These are phyloP conservation scores for Himantopus leucocephalus DNA, from an alignment of 2,113 vertebrate species.

Conservation along the genomic window DNA sequence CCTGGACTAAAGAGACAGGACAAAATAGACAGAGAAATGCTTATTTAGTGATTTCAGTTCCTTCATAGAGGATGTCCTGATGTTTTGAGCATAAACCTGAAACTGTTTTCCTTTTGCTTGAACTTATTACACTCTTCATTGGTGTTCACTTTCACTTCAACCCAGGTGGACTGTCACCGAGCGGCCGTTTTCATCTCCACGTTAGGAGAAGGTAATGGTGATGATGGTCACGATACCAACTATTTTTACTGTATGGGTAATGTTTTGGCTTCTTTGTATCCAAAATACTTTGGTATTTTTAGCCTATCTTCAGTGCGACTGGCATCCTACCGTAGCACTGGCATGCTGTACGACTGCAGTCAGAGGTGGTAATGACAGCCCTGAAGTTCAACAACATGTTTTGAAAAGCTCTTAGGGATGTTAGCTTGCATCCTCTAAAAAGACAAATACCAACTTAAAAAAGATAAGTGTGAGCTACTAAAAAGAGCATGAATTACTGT, in stretches of 20 bases:
- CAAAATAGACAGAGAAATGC: not conserved
- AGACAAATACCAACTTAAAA: not conserved
- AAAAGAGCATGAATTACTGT: not conserved
- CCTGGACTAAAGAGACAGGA: not conserved
- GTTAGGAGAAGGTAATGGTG: conserved; percentile 4
- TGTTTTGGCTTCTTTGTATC: conserved; percentile 15
- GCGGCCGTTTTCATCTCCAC: not conserved
- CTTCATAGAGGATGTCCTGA: not conserved
- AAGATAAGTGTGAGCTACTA: not conserved
- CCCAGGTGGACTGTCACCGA: not conserved
- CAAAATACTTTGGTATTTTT: conserved; percentile 48
- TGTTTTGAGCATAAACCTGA: not conserved
- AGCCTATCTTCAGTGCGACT: conserved; percentile 24
- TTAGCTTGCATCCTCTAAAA: not conserved
- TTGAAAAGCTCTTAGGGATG: not conserved
- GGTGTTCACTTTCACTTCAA: not conserved
- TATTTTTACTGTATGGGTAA: conserved; percentile 33
- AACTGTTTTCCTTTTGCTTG: not conserved
- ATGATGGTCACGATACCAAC: not conserved
- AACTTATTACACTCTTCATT: not conserved
- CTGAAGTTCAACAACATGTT: not conserved
- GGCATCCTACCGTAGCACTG: not conserved
- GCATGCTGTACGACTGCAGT: not conserved
- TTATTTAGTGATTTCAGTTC: not conserved
- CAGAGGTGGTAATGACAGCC: conserved; percentile 18